These are phyloP conservation scores for Brotula barbata DNA, from an alignment of 2,797 vertebrate genomes.

Conservation along the genomic window DNA sequence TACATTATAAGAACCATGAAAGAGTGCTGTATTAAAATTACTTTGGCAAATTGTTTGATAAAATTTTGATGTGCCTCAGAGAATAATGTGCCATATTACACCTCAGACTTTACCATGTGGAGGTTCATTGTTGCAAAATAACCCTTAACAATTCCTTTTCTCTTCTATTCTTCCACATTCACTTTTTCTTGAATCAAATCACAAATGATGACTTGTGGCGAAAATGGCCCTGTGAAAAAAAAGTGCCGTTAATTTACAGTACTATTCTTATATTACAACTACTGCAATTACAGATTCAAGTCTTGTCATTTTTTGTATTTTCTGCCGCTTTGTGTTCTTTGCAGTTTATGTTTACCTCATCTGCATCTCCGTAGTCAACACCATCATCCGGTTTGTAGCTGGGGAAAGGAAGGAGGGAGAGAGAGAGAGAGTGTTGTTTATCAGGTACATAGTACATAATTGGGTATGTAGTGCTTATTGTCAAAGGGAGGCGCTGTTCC, in stretches of 20 bases:
- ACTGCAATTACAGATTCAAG: not conserved
- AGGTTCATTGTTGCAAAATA: constrained; percentile 48
- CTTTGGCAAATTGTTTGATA: constrained; percentile 80
- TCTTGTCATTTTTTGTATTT: not conserved
- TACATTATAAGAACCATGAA: constrained; percentile 45
- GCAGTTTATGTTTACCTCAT: constrained; percentile 85
- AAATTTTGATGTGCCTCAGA: constrained; percentile 72
- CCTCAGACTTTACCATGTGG: constrained; percentile 50
- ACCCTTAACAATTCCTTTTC: constrained; percentile 44
- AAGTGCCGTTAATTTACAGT: not conserved
- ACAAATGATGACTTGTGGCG: constrained; percentile 98
- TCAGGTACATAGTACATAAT: not conserved
- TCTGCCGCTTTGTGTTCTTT: not conserved
- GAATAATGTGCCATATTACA: constrained; percentile 74
- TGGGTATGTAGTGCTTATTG: too few relatives aligned
- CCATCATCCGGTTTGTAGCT: constrained; percentile 89
- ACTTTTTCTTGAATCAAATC: constrained; percentile 68
- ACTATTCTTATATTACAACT: not conserved
- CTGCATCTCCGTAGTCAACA: constrained; percentile 88
- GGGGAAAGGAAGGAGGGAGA: constrained; percentile 29
- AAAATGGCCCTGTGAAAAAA: constrained; percentile 89
- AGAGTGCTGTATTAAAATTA: constrained; percentile 63
- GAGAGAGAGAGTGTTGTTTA: not conserved
- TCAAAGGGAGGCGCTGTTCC: too few relatives aligned
- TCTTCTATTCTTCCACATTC: constrained; percentile 30